Base-by-base conservation (phyloP, 2,113 vertebrate species). In the Gobio gobio region DNA sequence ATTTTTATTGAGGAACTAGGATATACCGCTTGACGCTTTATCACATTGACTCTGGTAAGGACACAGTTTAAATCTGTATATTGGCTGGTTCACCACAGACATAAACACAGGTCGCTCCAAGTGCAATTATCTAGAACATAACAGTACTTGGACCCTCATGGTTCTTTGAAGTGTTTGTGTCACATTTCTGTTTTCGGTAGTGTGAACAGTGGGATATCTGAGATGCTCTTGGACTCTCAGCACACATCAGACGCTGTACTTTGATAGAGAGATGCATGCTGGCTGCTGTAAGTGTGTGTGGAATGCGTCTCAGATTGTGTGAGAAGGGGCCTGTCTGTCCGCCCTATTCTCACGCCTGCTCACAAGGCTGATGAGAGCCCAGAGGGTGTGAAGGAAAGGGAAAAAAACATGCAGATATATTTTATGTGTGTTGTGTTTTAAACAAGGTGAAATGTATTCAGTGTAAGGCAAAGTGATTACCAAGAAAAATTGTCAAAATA, bases 271-370 rank as follows among this genome's bases (percentile, higher is more conserved):
- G 24, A 36, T 75, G 73, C 68, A 58, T 54, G 58, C 58, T 85
- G 63, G 75, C 78, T 47, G 75, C 45, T 36, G n/a, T 68, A 56
- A 68, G 86, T 83, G 75, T 74, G 58, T 79, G 77, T 54, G 85
- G 73, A 86, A 85, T 82, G 70, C 26, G 22, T 43, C 63, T 78
- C 64, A 61, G 66, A 74, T 40, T 22, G 68, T 80, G 84, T 80
- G 81, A 73, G 47, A 33, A 77, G 49, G 7, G 14, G 6, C 33
- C 63, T 78, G 68, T 72, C 59, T 72, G 22, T 51, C 33, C 36
- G 3, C 63, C 83, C 40, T 49, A 47, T 70, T 89, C 70, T 78
- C 36, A 75, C 26, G 12, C 49, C 70, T 47, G 64, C 12, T 73
- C 64, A 49, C 18, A 49, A 66, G 29, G 59, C 68, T 20, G 26